A percentile compares a stretch with the other conserved stretches of the same genome.
Evolutionary conservation across 2,113 vertebrate genomes (phyloP).

Genomic region (Myotis brandtii): DNA sequence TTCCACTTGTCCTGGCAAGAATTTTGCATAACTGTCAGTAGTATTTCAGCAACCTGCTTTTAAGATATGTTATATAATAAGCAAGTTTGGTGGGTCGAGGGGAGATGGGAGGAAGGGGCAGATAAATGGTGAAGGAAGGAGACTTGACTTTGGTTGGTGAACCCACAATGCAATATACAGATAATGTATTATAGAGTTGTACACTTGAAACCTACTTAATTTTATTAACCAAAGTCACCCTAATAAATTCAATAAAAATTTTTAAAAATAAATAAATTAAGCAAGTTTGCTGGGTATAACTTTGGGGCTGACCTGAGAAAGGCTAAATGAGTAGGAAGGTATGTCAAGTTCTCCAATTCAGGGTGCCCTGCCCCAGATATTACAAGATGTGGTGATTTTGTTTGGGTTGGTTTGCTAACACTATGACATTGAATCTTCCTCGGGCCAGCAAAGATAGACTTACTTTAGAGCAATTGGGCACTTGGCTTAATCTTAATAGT

Average conservation of each 20-base stretch:
- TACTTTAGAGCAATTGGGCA: slow-evolving; percentile 58
- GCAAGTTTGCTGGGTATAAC: neutral
- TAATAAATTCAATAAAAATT: neutral
- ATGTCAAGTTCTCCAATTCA: neutral
- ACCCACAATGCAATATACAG: neutral
- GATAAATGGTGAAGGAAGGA: neutral
- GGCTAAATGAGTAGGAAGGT: neutral
- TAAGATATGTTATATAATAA: neutral
- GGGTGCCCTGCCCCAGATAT: neutral
- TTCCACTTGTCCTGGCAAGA: slow-evolving; percentile 31
- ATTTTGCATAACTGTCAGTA: slow-evolving; percentile 20
- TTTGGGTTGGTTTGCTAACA: slow-evolving; percentile 55
- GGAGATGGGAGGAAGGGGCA: neutral
- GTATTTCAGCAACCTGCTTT: slow-evolving; percentile 49
- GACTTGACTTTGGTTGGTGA: neutral
- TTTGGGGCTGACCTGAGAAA: slow-evolving; percentile 23
- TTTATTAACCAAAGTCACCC: neutral
- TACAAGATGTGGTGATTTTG: neutral
- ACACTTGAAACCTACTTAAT: neutral
- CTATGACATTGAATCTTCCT: slow-evolving; percentile 38
- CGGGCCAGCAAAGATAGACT: slow-evolving; percentile 51
- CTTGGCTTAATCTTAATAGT: slow-evolving; percentile 67
- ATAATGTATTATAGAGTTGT: neutral
- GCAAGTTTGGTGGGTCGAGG: neutral
- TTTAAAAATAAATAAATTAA: neutral